These are phyloP conservation scores for Aleiodes alternator DNA, from an alignment of 2,888 invertebrate genomes.

Conservation along the genomic window DNA sequence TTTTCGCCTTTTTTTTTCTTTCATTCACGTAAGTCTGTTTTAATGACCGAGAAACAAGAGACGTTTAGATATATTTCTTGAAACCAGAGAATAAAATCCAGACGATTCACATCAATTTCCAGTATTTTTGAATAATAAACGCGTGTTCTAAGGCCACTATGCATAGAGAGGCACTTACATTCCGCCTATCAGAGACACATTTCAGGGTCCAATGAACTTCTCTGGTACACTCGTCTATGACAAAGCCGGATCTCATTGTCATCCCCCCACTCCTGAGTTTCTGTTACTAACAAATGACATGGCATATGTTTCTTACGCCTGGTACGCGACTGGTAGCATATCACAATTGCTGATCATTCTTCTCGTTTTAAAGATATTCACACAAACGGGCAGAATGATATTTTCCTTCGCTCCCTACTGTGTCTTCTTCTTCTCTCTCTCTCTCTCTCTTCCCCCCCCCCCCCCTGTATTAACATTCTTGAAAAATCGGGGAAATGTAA, in stretches of 20 bases:
- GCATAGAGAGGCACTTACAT: slow-evolving; percentile 17
- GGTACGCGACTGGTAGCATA: neutral
- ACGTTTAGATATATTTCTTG: too few species aligned
- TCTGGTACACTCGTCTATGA: slow-evolving; percentile 41
- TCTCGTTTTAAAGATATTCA: slow-evolving; percentile 6
- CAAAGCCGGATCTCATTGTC: slow-evolving; percentile 57
- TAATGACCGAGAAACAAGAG: slow-evolving; percentile 1
- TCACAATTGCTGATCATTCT: slow-evolving; percentile 32
- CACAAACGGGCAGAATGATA: neutral
- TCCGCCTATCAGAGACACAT: slow-evolving; percentile 27
- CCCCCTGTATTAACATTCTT: slow-evolving; percentile 37
- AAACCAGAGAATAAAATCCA: neutral
- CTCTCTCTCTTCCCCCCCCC: neutral
- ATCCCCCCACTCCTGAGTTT: slow-evolving; percentile 50
- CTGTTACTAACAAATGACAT: slow-evolving; percentile 63
- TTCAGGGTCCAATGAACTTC: slow-evolving; percentile 4
- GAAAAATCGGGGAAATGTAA: slow-evolving; percentile 30
- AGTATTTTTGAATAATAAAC: slow-evolving; percentile 19
- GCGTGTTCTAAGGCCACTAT: neutral
- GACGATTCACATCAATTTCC: neutral
- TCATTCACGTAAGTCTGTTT: slow-evolving; percentile 22
- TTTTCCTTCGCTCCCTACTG: too few species aligned
- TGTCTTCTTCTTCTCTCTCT: neutral
- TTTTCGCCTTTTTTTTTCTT: neutral
- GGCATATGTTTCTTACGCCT: slow-evolving; percentile 51